These are phyloP conservation scores for Mimas tiliae DNA, from an alignment of 2,888 invertebrate genomes.

Conservation along the genomic window DNA sequence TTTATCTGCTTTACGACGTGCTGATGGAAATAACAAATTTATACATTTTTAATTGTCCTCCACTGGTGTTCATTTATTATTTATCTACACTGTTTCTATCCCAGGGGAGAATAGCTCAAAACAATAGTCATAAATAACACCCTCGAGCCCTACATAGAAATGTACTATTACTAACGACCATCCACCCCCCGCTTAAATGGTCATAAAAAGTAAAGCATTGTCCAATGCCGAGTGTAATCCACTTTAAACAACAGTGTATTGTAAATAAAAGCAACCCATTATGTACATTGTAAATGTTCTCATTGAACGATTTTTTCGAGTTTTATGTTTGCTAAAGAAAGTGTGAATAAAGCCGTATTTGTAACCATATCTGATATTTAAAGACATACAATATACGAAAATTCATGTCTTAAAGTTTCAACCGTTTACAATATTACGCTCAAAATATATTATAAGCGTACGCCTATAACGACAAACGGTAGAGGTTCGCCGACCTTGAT, in stretches of 20 bases:
- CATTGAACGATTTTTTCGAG: not conserved
- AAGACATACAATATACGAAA: too few species aligned
- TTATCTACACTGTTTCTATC: slow-evolving; percentile 28
- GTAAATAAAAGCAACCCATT: slow-evolving; percentile 52
- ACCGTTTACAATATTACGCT: too few species aligned
- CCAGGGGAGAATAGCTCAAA: slow-evolving; percentile 35
- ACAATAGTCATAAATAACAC: slow-evolving; percentile 60
- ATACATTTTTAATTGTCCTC: not conserved
- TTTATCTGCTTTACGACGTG: too few species aligned
- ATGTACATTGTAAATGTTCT: slow-evolving; percentile 4
- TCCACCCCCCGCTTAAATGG: slow-evolving; percentile 58
- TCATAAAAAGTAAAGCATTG: slow-evolving; percentile 68
- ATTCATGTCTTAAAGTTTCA: too few species aligned
- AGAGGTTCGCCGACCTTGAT: too few species aligned
- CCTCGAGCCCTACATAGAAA: slow-evolving; percentile 55
- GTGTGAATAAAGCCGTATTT: too few species aligned
- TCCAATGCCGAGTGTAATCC: slow-evolving; percentile 65
- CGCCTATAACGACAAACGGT: too few species aligned
- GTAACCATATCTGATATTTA: too few species aligned
- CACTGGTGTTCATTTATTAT: not conserved
- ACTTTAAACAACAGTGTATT: slow-evolving; percentile 58
- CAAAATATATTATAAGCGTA: too few species aligned
- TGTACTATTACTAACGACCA: slow-evolving; percentile 51
- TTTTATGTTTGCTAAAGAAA: too few species aligned
- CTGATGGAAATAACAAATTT: too few species aligned